Conservation (phyloP, 2,113 vertebrate genomes). For the Camelus dromedarius region DNA sequence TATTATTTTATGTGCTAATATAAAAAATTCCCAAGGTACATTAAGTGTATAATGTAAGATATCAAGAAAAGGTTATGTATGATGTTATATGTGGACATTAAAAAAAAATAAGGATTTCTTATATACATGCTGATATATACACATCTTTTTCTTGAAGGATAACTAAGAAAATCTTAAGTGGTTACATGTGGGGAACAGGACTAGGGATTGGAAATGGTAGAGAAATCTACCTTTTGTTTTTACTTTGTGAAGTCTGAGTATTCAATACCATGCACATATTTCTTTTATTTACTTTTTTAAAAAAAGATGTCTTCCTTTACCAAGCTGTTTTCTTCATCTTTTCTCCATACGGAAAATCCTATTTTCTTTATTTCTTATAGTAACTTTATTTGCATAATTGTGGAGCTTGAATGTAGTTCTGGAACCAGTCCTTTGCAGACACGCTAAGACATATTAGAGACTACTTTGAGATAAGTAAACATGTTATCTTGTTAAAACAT, state of each 20-base stretch:
- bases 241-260: background rate
- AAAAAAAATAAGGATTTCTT: background rate
- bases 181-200: background rate
- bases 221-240: background rate
- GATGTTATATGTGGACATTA: background rate
- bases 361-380: background rate
- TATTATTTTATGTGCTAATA: conserved; percentile 19
- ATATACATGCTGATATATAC: background rate
- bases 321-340: background rate
- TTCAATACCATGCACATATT: background rate
- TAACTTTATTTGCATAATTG: background rate
- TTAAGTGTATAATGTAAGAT: background rate
- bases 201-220: background rate
- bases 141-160: background rate
- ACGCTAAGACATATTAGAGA: background rate
- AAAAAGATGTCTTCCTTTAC: conserved; percentile 36
- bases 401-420: conserved; percentile 7
- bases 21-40: background rate
- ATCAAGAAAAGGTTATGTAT: background rate
- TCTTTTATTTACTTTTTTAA: background rate
- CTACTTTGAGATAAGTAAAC: conserved; percentile 5
- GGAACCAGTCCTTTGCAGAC: background rate
- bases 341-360: background rate
- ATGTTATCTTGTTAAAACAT: conserved; percentile 12
- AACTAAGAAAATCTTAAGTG: background rate